Evolutionary conservation across 2,888 invertebrate genomes (phyloP).

Genomic region (Callimorpha dominula): DNA sequence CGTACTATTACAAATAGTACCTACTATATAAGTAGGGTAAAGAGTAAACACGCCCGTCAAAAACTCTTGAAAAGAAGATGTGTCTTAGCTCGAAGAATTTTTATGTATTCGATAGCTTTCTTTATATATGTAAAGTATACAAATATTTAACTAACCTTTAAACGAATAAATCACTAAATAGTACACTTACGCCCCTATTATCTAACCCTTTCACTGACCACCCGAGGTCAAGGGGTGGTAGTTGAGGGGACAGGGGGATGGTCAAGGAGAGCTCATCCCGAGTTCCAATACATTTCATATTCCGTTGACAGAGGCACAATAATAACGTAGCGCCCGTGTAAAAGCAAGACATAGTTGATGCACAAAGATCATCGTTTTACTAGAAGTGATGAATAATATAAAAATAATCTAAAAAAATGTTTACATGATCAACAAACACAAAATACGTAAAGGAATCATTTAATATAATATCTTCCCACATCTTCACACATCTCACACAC

Average conservation of each 20-base stretch:
- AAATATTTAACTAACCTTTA: constrained; percentile 18
- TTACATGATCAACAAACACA: no score
- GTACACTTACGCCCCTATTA: constrained; percentile 59
- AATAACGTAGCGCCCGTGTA: constrained; percentile 82
- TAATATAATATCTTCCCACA: no score
- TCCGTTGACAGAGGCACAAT: constrained; percentile 87
- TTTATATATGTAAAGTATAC: not conserved
- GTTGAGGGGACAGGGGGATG: constrained; percentile 53
- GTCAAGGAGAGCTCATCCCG: constrained; percentile 83
- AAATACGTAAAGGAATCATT: no score
- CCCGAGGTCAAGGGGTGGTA: constrained; percentile 73
- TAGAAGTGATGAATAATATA: constrained; percentile 49
- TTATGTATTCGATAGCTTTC: not conserved
- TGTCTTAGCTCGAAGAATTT: not conserved
- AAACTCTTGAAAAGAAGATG: not conserved
- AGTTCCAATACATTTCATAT: constrained; percentile 86
- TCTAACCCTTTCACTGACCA: constrained; percentile 68
- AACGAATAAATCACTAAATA: constrained; percentile 32
- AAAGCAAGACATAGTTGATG: constrained; percentile 82
- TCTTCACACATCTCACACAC: no score
- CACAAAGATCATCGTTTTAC: constrained; percentile 49
- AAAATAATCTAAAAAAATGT: not conserved
- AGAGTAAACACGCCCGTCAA: no score
- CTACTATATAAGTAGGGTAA: no score
- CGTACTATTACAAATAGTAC: no score